Conservation (phyloP, 2,113 vertebrate species). For the Pogona vitticeps region DNA sequence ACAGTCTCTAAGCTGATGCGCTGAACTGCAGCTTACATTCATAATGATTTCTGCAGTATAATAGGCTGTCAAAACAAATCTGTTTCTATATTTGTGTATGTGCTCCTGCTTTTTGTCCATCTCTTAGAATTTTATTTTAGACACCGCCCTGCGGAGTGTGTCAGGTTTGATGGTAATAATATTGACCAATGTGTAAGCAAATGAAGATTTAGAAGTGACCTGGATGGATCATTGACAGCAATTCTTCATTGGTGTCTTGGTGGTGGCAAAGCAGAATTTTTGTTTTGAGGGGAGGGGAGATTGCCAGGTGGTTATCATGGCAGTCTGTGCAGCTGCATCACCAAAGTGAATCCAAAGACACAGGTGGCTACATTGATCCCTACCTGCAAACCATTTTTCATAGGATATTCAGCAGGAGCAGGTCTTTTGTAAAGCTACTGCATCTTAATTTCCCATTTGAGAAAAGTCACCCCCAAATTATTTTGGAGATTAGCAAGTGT, state of each 20-base stretch:
- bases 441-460: too few species aligned
- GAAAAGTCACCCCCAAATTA: too few species aligned
- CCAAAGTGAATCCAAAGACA: too few species aligned
- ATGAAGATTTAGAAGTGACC: not conserved
- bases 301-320: not conserved
- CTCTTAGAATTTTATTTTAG: slow-evolving; percentile 44
- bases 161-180: slow-evolving; percentile 9
- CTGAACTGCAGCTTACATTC: slow-evolving; percentile 77
- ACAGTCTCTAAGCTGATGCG: slow-evolving; percentile 66
- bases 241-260: too few species aligned
- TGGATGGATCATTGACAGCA: not conserved
- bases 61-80: slow-evolving; percentile 83
- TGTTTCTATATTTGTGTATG: slow-evolving; percentile 64
- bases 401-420: too few species aligned
- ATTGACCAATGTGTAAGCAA: not conserved
- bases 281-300: not conserved
- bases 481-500: too few species aligned
- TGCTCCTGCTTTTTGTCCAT: slow-evolving; percentile 67
- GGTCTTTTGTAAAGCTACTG: too few species aligned
- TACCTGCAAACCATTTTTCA: too few species aligned
- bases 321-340: too few species aligned
- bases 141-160: not conserved
- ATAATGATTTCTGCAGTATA: slow-evolving; percentile 79
- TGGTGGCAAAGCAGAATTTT: not conserved
- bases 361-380: too few species aligned